phyloP scores from a whole-genome alignment of 2,113 vertebrate species.

The Myodes glareolus region DNA sequence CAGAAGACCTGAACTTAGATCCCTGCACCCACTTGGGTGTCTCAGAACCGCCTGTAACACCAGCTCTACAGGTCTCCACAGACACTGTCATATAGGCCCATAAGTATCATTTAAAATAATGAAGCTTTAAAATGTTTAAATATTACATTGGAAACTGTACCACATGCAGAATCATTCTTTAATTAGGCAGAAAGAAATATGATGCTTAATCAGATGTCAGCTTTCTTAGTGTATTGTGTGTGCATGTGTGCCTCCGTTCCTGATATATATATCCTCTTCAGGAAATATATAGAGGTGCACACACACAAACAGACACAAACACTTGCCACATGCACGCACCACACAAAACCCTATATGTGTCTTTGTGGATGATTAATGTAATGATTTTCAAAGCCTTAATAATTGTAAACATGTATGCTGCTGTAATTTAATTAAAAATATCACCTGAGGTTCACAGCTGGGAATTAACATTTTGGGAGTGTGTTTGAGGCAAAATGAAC shows the following conservation, averaged over 20 bases:
- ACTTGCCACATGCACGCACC: not conserved
- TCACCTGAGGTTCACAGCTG: not conserved
- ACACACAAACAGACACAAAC: not conserved
- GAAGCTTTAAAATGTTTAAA: not conserved
- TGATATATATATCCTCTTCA: too few species aligned
- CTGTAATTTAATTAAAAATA: conserved; percentile 42
- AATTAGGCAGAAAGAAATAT: not conserved
- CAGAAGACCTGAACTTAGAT: not conserved
- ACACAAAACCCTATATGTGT: not conserved
- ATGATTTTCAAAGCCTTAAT: conserved; percentile 25
- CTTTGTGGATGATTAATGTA: not conserved
- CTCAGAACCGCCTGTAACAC: not conserved
- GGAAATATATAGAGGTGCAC: not conserved
- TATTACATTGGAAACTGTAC: not conserved
- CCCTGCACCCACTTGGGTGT: not conserved
- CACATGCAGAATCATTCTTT: not conserved
- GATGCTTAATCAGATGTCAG: not conserved
- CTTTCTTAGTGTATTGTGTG: not conserved
- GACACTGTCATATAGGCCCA: not conserved
- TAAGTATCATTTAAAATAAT: not conserved
- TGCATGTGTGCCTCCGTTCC: not conserved
- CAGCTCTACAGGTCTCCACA: not conserved
- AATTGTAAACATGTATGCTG: not conserved
- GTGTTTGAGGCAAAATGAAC: not conserved
- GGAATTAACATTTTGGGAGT: not conserved